phyloP scores from a whole-genome alignment of 2,888 invertebrate species.

The Trichopria drosophilae region DNA sequence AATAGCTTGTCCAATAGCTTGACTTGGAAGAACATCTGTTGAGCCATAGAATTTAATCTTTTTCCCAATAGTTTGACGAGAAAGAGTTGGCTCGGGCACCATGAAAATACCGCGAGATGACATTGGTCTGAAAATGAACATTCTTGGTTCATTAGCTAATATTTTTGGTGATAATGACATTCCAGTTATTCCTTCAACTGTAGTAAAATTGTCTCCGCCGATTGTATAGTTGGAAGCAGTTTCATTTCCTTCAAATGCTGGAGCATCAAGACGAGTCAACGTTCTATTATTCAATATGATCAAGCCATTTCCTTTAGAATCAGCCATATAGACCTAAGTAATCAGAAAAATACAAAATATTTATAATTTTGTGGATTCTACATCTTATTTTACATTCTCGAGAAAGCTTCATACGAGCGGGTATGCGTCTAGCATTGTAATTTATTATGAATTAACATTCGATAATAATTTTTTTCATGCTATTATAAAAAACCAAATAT shows the following conservation, averaged over 20 bases:
- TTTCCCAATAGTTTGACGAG: slow-evolving; percentile 10
- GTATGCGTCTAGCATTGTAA: too few species aligned
- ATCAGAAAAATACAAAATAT: too few species aligned
- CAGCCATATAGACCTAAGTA: slow-evolving; percentile 25
- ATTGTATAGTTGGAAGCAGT: slow-evolving; percentile 7
- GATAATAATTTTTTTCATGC: too few species aligned
- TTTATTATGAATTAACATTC: too few species aligned
- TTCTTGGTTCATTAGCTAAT: slow-evolving; percentile 12
- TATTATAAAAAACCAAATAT: too few species aligned
- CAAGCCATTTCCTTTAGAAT: slow-evolving; percentile 13
- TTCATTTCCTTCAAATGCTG: slow-evolving; percentile 26
- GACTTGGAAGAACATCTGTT: slow-evolving; percentile 31
- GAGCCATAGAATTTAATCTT: slow-evolving; percentile 30
- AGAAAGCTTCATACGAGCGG: too few species aligned
- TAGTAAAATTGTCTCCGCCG: slow-evolving; percentile 59
- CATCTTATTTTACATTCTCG: too few species aligned
- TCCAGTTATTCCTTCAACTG: slow-evolving; percentile 71
- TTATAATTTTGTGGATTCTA: too few species aligned
- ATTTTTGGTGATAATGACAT: slow-evolving; percentile 64
- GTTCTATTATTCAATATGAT: slow-evolving; percentile 20
- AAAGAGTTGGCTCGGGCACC: slow-evolving; percentile 22
- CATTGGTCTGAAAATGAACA: slow-evolving; percentile 40
- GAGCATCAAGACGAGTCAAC: slow-evolving; percentile 37
- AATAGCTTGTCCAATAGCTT: slow-evolving; percentile 30
- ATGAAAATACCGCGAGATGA: slow-evolving; percentile 38